Percentiles rank a stretch among this genome's conserved stretches.
phyloP scores from a whole-genome alignment of 2,888 invertebrate species.

The Macropis europaea region DNA sequence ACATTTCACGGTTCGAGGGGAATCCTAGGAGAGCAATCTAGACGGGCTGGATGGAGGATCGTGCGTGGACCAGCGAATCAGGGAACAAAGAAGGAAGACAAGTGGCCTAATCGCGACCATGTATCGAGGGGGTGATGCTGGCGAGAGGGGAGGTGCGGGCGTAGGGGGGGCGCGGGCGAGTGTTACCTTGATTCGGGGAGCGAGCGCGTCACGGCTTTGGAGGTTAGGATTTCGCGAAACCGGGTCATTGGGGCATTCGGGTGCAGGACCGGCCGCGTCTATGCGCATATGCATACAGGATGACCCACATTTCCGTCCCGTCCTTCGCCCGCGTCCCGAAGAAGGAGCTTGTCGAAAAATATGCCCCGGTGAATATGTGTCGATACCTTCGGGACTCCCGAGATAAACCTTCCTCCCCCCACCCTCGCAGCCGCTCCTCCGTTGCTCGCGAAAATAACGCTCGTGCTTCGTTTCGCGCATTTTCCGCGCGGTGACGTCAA shows the following conservation, averaged over 20 bases:
- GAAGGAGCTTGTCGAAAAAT: slow-evolving; percentile 42
- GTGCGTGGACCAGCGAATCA: slow-evolving; percentile 4
- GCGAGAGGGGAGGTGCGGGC: background rate
- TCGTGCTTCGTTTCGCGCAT: background rate
- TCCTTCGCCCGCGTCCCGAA: slow-evolving; percentile 51
- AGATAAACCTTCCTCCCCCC: too few relatives aligned
- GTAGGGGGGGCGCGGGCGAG: background rate
- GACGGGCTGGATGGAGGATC: too few relatives aligned
- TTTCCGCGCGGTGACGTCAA: slow-evolving; percentile 44
- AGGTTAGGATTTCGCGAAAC: slow-evolving; percentile 63
- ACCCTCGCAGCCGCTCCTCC: background rate
- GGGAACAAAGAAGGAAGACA: slow-evolving; percentile 24
- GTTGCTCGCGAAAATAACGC: background rate
- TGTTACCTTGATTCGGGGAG: slow-evolving; percentile 64
- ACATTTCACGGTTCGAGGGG: too few relatives aligned
- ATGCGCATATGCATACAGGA: slow-evolving; percentile 58
- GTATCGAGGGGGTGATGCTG: slow-evolving; percentile 20
- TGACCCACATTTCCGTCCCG: slow-evolving; percentile 53
- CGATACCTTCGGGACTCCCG: slow-evolving; percentile 39
- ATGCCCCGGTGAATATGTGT: slow-evolving; percentile 29
- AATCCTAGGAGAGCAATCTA: too few relatives aligned
- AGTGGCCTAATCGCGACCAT: slow-evolving; percentile 28
- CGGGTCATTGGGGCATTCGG: slow-evolving; percentile 76
- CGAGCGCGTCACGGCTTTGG: slow-evolving; percentile 47
- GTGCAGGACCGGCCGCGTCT: slow-evolving; percentile 60